A percentile compares a stretch with the other conserved stretches of the same genome.
Evolutionary conservation across 2,113 vertebrate species (phyloP).

Genomic region (Phylloscopus whistleri): DNA sequence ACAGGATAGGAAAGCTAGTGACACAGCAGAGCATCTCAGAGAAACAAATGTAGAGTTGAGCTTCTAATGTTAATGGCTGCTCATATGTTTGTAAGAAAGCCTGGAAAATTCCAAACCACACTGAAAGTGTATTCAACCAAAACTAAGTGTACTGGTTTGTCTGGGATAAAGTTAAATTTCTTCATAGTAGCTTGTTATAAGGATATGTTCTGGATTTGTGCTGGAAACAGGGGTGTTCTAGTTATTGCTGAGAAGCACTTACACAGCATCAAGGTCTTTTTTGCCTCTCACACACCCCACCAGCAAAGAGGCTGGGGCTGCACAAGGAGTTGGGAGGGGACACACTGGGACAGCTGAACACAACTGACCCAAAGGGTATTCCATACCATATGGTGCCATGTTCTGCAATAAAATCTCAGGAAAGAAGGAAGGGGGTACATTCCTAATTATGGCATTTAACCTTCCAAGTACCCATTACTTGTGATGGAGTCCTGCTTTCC

Average conservation of each 20-base stretch:
- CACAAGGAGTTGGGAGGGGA: not conserved
- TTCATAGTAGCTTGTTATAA: not conserved
- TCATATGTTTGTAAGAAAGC: not conserved
- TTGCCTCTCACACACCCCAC: not conserved
- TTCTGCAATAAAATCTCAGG: not conserved
- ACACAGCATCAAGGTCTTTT: not conserved
- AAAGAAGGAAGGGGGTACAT: not conserved
- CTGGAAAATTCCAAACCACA: not conserved
- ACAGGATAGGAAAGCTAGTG: not conserved
- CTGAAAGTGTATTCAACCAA: not conserved
- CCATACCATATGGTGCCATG: not conserved
- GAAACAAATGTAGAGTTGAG: not conserved
- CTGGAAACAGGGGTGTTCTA: not conserved
- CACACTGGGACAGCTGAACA: not conserved
- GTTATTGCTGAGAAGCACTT: not conserved
- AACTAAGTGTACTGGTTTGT: not conserved
- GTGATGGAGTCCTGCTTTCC: not conserved
- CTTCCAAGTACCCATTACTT: rapidly evolving
- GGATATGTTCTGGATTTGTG: not conserved
- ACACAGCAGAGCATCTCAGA: not conserved
- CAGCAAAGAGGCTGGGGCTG: not conserved
- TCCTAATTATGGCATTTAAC: not conserved
- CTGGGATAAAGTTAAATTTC: not conserved
- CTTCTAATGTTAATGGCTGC: not conserved
- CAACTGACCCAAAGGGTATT: not conserved